These are phyloP conservation scores for Actenoides hombroni DNA, from an alignment of 2,113 vertebrate genomes.

Conservation along the genomic window DNA sequence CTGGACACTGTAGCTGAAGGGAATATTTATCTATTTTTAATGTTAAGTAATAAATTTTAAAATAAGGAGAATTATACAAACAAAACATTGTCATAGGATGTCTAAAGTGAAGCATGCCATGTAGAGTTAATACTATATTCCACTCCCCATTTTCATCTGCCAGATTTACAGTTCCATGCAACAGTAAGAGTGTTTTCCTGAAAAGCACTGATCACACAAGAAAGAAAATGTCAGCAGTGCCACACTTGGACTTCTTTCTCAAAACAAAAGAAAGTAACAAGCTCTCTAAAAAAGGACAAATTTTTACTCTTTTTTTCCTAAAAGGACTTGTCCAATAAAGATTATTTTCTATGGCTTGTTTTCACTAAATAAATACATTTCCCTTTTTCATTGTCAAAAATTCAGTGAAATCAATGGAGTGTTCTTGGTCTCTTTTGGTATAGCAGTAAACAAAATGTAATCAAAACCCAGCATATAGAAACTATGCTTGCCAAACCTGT, in stretches of 20 bases:
- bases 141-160: neutral
- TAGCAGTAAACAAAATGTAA: neutral
- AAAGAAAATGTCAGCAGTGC: constrained; percentile 2
- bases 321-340: neutral
- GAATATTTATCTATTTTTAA: neutral
- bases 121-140: neutral
- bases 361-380: neutral
- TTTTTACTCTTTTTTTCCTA: neutral
- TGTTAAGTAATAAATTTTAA: neutral
- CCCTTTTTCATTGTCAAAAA: neutral
- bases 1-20: neutral
- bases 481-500: neutral
- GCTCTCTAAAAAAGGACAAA: neutral
- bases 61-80: neutral
- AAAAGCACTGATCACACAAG: neutral
- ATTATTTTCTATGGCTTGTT: neutral
- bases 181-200: neutral
- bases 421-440: neutral
- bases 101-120: neutral
- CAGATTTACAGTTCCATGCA: neutral
- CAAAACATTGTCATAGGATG: neutral
- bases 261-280: neutral
- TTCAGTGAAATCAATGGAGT: neutral
- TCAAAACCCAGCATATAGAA: neutral
- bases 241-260: neutral